These are phyloP conservation scores for Tokudaia muenninki DNA, from an alignment of 2,797 vertebrate genomes.

Conservation along the genomic window DNA sequence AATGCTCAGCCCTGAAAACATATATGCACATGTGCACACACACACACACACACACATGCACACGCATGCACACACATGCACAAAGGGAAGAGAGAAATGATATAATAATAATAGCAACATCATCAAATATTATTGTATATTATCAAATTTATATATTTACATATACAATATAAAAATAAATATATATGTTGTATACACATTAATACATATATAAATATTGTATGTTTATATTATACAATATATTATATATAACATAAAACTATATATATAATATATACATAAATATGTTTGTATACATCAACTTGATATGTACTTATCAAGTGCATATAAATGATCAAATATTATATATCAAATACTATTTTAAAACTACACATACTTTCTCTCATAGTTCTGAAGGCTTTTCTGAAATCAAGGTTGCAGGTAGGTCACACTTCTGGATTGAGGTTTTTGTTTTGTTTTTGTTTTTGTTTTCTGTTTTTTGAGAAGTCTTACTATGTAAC, in stretches of 20 bases:
- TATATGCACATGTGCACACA: rapidly evolving
- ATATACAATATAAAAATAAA: background rate
- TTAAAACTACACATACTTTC: background rate
- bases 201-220: background rate
- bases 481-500: background rate
- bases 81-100: background rate
- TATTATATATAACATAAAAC: no score
- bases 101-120: background rate
- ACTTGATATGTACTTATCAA: background rate
- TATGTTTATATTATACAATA: no score
- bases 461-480: background rate
- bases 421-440: background rate
- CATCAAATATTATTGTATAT: background rate
- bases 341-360: background rate
- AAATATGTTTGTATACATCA: background rate
- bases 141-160: background rate
- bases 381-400: background rate
- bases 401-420: background rate
- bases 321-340: background rate
- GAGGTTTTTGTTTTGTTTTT: background rate
- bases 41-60: no score
- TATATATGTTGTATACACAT: background rate
- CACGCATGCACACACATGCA: background rate
- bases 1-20: background rate
- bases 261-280: no score